Evolutionary conservation across 2,113 vertebrate genomes (phyloP).

Genomic region (Pteropus alecto): DNA sequence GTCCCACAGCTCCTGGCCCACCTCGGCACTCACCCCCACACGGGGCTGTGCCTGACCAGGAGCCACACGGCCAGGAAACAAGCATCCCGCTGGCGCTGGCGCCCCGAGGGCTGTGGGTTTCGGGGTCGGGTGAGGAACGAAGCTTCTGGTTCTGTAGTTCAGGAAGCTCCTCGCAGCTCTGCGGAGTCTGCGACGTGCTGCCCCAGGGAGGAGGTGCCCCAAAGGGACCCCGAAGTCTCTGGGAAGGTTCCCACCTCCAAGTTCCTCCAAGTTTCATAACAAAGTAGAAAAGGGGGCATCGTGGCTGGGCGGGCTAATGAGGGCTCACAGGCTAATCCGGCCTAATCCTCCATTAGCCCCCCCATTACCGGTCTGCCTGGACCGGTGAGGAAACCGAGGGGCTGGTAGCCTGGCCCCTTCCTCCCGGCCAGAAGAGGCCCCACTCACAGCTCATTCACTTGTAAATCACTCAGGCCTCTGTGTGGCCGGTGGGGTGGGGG

Average conservation of each 20-base stretch:
- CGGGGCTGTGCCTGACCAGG: fast-evolving
- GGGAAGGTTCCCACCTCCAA: neutral
- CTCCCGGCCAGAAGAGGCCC: neutral
- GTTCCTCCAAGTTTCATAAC: neutral
- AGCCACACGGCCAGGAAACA: neutral
- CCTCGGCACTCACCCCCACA: neutral
- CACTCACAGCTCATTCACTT: neutral
- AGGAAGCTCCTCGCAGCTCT: fast-evolving
- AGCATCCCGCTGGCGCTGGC: neutral
- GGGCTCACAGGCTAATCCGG: neutral
- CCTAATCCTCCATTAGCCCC: neutral
- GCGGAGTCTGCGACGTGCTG: neutral
- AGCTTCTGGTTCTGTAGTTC: fast-evolving
- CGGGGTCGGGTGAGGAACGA: neutral
- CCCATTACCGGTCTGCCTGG: neutral
- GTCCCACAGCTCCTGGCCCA: no score
- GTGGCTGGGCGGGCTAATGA: neutral
- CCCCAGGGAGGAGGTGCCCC: neutral
- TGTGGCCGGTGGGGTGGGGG: neutral
- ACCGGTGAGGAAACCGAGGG: neutral
- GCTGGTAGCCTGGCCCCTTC: no score
- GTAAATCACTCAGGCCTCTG: neutral
- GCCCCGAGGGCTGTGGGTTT: neutral
- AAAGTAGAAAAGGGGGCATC: neutral
- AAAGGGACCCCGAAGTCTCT: neutral